Base-by-base conservation (phyloP, 2,888 invertebrate genomes). In the Gymnoscelis rufifasciata region DNA sequence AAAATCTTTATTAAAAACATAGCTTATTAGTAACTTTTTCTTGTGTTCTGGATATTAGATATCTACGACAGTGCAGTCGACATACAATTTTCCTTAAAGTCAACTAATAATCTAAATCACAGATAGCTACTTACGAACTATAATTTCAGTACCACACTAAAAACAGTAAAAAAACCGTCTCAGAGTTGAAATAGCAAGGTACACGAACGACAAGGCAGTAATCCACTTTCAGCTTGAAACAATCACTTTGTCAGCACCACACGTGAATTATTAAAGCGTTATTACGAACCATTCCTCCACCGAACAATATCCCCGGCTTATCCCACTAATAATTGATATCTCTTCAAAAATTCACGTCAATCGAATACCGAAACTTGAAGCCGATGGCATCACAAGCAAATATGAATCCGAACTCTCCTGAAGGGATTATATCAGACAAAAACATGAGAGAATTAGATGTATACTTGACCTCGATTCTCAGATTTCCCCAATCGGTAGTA, bases 381-480 rank as follows among this genome's bases (percentile, higher is more conserved):
- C 35, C 19, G 19, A 35, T 51, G 52, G 40, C 49, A 52, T 54
- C 44, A 46, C 40, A 48, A 51, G 51, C 35, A 54, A 57, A 57
- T 49, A 54, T 49, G 52, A 57, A 57, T 19, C 5, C 19, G 19
- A 19, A 19, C 48, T 53, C 55, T 61, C 54, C 44, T 60, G 53
- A 59, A 57, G 56, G 59, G 61, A 69, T 73, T 74, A 75, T 75
- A 75, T 74, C 69, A 75, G 75, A 80, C 77, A 76, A 71, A 57
- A 66, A 72, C 74, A 71, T 70, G 72, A 69, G 69, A 64, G 69
- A 71, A 67, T 74, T 58, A 64, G 61, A 63, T 60, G 69, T 64
- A 70, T 63, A 74, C 78, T 81, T 83, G 81, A 83, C 84, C 86
- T 68, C 74, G 68, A 78, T 84, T 74, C 71, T 64, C 52, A 56